A percentile compares a stretch with the other conserved stretches of the same genome.
Conservation (phyloP, 2,113 vertebrate genomes). For the Lophius piscatorius region DNA sequence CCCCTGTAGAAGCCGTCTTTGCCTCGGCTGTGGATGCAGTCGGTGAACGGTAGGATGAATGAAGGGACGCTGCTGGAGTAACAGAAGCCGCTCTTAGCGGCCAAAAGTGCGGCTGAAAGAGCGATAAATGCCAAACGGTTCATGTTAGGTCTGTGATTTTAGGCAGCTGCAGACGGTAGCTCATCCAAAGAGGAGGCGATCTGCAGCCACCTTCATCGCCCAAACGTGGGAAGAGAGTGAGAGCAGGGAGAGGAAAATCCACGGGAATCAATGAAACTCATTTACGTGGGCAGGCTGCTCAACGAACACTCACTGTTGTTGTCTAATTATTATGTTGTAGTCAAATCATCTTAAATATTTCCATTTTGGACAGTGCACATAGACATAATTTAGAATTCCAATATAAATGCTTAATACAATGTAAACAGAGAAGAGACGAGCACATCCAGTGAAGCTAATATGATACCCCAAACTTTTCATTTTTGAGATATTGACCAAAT, state of each 20-base stretch:
- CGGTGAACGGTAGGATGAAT: constrained; percentile 63
- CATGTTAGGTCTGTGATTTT: constrained; percentile 41
- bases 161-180: background rate
- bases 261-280: constrained; percentile 62
- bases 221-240: constrained; percentile 42
- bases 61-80: constrained; percentile 58
- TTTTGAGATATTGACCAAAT: too few species aligned
- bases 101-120: constrained; percentile 40
- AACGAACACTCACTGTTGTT: background rate
- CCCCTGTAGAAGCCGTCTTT: constrained; percentile 78
- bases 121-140: constrained; percentile 23
- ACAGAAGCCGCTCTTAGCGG: constrained; percentile 27
- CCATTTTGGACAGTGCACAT: too few species aligned
- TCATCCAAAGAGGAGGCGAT: constrained; percentile 34
- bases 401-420: too few species aligned
- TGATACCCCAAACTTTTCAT: too few species aligned
- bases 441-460: background rate
- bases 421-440: too few species aligned
- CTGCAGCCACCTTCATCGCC: constrained; percentile 28
- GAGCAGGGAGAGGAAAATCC: constrained; percentile 9
- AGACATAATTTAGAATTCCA: too few species aligned
- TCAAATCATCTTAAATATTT: too few species aligned
- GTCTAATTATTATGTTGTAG: too few species aligned
- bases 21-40: constrained; percentile 76
- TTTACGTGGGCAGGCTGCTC: constrained; percentile 25